Conservation (phyloP, 1,140 invertebrate genomes). For the Contarinia nasturtii region DNA sequence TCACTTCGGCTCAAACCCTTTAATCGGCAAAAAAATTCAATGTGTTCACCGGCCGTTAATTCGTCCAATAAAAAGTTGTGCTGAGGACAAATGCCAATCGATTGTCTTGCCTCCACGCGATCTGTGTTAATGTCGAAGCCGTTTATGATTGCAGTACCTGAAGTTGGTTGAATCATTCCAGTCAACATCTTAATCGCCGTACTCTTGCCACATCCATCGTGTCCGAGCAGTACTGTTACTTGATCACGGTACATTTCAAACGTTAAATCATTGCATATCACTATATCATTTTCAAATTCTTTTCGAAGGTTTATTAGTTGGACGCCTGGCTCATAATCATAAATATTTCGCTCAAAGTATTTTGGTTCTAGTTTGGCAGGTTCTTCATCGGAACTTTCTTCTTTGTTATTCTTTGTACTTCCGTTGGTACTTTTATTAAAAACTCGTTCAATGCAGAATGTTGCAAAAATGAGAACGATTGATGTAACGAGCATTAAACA, state of each 20-base stretch:
- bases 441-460: too few relatives aligned
- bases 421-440: too few relatives aligned
- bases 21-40: constrained; percentile 61
- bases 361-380: constrained; percentile 22
- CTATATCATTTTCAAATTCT: constrained; percentile 22
- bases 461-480: too few relatives aligned
- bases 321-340: constrained; percentile 34
- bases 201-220: constrained; percentile 40
- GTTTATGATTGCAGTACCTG: constrained; percentile 40
- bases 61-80: constrained; percentile 79
- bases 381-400: neutral
- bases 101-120: too few relatives aligned
- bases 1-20: constrained; percentile 38
- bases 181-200: constrained; percentile 49
- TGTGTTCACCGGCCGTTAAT: constrained; percentile 70
- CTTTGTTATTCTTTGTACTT: neutral
- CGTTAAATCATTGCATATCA: constrained; percentile 46
- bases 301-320: constrained; percentile 46
- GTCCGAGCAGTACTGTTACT: constrained; percentile 49
- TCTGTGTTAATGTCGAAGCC: constrained; percentile 33
- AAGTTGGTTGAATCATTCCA: constrained; percentile 38
- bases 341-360: constrained; percentile 36
- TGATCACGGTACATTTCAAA: constrained; percentile 48
- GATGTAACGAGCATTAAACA: constrained; percentile 40
- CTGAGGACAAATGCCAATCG: constrained; percentile 55